These are phyloP conservation scores for Argyrosomus japonicus DNA, from an alignment of 2,113 vertebrate species.

Conservation along the genomic window DNA sequence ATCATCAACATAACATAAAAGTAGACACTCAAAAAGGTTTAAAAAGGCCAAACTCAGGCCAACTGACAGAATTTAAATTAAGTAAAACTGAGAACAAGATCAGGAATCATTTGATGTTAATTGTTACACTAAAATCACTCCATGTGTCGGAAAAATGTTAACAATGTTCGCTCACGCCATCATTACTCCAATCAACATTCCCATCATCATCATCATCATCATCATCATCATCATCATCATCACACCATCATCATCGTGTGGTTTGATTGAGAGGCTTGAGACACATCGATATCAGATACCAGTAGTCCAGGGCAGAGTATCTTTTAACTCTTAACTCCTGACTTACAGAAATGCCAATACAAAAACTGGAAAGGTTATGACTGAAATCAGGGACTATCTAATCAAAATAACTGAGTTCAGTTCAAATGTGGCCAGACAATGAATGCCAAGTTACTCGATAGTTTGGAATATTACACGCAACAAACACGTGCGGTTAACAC, in stretches of 20 bases:
- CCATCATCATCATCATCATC: conserved; percentile 34
- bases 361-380: not conserved
- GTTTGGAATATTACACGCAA: not conserved
- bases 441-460: too few relatives aligned
- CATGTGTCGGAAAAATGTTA: conserved; percentile 54
- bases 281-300: not conserved
- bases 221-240: conserved; percentile 25
- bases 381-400: not conserved
- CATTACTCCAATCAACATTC: conserved; percentile 64
- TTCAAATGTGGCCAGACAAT: not conserved
- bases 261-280: conserved; percentile 21
- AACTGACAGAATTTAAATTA: not conserved
- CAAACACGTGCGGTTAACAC: not conserved
- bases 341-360: too few relatives aligned
- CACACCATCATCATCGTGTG: conserved; percentile 19
- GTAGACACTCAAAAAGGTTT: not conserved
- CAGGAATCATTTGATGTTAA: not conserved
- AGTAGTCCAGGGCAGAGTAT: not conserved
- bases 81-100: not conserved
- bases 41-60: not conserved
- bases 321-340: too few relatives aligned
- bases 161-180: not conserved
- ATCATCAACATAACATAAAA: not conserved
- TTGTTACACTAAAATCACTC: conserved; percentile 27
- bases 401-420: not conserved